These are phyloP conservation scores for Beris chalybata DNA, from an alignment of 2,888 invertebrate species.

Conservation along the genomic window DNA sequence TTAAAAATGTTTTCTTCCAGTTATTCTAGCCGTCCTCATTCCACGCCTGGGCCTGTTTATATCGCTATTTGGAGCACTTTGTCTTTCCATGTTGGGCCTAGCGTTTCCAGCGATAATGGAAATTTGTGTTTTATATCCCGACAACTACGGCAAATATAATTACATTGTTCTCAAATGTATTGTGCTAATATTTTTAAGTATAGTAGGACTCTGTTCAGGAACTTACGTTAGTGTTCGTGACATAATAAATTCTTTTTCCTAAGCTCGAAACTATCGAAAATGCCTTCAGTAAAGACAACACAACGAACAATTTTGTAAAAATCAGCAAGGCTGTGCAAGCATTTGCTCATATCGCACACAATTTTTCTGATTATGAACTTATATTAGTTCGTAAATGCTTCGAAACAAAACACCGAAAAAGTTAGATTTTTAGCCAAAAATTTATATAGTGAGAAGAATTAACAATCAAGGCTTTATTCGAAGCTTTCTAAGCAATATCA, in stretches of 20 bases:
- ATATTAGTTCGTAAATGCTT: too few species aligned
- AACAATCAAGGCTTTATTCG: too few species aligned
- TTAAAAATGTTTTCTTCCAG: constrained; percentile 59
- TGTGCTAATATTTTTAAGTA: constrained; percentile 62
- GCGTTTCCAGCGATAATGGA: constrained; percentile 77
- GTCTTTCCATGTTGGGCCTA: constrained; percentile 71
- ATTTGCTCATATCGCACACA: not conserved
- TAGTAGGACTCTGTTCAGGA: constrained; percentile 67
- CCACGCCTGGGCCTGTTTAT: constrained; percentile 74
- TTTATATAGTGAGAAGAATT: too few species aligned
- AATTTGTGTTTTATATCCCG: constrained; percentile 70
- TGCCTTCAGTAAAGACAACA: not conserved
- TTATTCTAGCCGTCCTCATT: constrained; percentile 70
- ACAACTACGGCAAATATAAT: constrained; percentile 58
- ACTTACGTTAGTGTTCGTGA: constrained; percentile 66
- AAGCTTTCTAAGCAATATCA: too few species aligned
- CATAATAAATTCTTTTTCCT: constrained; percentile 56
- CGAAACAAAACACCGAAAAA: too few species aligned
- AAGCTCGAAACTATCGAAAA: not conserved
- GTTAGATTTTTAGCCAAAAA: too few species aligned
- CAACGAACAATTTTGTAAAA: not conserved
- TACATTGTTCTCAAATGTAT: constrained; percentile 60
- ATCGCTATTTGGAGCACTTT: constrained; percentile 74
- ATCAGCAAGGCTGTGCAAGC: not conserved
- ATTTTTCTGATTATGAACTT: too few species aligned